Evolutionary conservation across 2,888 invertebrate species (phyloP), one percentile per base, ranked within the genome.

Genomic region (Metopia argyrocephala): DNA sequence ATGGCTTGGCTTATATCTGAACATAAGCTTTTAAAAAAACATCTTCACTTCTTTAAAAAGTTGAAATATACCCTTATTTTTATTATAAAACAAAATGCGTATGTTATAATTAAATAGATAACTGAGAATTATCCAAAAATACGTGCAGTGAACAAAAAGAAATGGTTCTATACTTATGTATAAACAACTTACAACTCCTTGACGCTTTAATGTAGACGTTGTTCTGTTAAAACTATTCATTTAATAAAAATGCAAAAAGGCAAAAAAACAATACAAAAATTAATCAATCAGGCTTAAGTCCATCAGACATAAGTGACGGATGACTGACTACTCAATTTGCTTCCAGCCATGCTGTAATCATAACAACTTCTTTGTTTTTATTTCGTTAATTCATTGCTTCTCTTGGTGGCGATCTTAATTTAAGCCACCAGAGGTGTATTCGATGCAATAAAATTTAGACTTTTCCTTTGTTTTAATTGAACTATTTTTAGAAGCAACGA

Each of bases 201-300:
- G n/a, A n/a, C n/a, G n/a, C n/a, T n/a, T n/a, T n/a, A n/a, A n/a
- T n/a, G n/a, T n/a, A 15, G 38, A 15, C 15, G 15, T 38, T 9
- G 38, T 15, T 12, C 4, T 15, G 38, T 38, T 38, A 15, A 38
- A 38, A 15, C 15, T 6, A 38, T 38, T 38, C 38, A 1, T 38
- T 12, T 38, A 38, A 50, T 2, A 66, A 12, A 23, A 6, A n/a
- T 6, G 15, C 28, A 65, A 21, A 0, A 27, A 71, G 46, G 6
- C 20, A 21, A 52, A 46, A 46, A 27, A 18, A 28, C 23, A 50
- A 23, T 27, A 5, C 7, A 61, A 76, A 61, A 21, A 61, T 20
- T 45, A 54, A 68, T 62, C 69, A 70, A 64, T 76, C 76, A 76
- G 50, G 50, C 18, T 45, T 59, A 59, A 28, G 9, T 62, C 52